A percentile compares a stretch with the other conserved stretches of the same genome.
Conservation (phyloP, 2,113 vertebrate genomes). For the Thunnus maccoyii region DNA sequence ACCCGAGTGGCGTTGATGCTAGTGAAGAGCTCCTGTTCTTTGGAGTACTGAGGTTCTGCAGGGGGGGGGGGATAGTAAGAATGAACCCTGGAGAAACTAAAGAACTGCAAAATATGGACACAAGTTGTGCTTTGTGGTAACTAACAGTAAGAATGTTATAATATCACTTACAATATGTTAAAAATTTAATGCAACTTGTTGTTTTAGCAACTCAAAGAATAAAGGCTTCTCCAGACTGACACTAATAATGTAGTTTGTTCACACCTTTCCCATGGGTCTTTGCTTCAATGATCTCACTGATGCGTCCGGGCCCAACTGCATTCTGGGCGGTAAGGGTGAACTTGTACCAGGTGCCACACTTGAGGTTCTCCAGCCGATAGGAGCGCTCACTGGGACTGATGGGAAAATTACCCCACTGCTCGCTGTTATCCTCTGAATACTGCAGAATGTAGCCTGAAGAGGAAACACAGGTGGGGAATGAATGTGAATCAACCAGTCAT, state of each 20-base stretch:
- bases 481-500: neutral
- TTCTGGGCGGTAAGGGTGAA: constrained; percentile 98
- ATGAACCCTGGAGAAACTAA: neutral
- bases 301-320: constrained; percentile 95
- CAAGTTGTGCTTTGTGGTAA: neutral
- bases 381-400: constrained; percentile 97
- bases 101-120: neutral
- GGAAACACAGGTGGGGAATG: neutral
- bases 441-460: constrained; percentile 94
- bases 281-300: constrained; percentile 99
- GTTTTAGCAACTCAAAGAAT: too few relatives aligned
- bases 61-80: neutral
- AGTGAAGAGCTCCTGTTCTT: constrained; percentile 97
- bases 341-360: constrained; percentile 99
- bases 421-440: constrained; percentile 98
- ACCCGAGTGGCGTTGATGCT: constrained; percentile 96
- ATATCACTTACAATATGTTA: neutral
- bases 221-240: too few relatives aligned
- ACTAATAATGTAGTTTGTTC: neutral
- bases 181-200: too few relatives aligned
- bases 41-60: constrained; percentile 97
- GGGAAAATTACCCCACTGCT: constrained; percentile 97
- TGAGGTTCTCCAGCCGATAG: constrained; percentile 94
- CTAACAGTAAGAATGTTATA: neutral
- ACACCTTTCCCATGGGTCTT: constrained; percentile 97